These are phyloP conservation scores for Cryptops parisi DNA, from an alignment of 2,888 invertebrate genomes.

Conservation along the genomic window DNA sequence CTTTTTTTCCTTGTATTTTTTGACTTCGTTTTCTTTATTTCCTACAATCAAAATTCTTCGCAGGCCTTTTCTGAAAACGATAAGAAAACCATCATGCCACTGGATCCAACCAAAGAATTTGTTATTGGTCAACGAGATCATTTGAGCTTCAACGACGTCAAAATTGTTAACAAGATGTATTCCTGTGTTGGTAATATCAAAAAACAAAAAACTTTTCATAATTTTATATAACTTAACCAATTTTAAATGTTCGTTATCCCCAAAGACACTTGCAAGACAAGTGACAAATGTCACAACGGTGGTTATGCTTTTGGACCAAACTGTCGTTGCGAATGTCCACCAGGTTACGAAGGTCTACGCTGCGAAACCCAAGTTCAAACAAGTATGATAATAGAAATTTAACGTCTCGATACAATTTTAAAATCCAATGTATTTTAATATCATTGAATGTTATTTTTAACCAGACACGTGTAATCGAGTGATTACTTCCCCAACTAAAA, in stretches of 20 bases:
- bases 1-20: not conserved
- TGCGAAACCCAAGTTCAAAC: not conserved
- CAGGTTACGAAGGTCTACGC: not conserved
- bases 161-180: not conserved
- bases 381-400: too few relatives aligned
- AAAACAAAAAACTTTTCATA: not conserved
- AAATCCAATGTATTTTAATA: too few relatives aligned
- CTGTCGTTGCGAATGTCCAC: not conserved
- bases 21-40: not conserved
- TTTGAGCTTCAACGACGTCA: conserved; percentile 8
- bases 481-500: too few relatives aligned
- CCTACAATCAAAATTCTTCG: not conserved
- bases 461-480: too few relatives aligned
- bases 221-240: too few relatives aligned
- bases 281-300: not conserved
- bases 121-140: conserved; percentile 4
- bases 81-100: conserved; percentile 1
- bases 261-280: not conserved
- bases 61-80: conserved; percentile 8
- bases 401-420: too few relatives aligned
- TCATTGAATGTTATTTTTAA: too few relatives aligned
- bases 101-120: conserved; percentile 7
- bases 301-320: not conserved
- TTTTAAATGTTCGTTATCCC: too few relatives aligned
- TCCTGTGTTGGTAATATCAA: not conserved